A percentile compares a stretch with the other conserved stretches of the same genome.
phyloP scores from a whole-genome alignment of 2,113 vertebrate species.

The Octodon degus region DNA sequence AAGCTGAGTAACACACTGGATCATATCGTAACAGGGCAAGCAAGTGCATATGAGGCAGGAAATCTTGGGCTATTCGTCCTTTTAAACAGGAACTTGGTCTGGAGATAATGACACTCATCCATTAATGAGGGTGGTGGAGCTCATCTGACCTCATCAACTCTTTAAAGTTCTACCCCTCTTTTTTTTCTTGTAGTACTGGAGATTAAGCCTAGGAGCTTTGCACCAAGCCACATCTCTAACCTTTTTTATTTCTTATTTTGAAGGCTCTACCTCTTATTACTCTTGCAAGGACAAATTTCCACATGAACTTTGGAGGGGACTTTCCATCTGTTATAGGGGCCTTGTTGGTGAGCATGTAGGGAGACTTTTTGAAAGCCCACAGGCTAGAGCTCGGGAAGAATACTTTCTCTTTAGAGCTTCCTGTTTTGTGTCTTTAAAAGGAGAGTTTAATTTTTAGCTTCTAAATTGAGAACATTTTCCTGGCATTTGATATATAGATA shows the following conservation, averaged over 20 bases:
- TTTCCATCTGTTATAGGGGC: neutral
- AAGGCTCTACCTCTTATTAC: neutral
- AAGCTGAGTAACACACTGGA: neutral
- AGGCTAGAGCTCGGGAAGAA: neutral
- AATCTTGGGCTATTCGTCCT: neutral
- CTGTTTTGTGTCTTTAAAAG: neutral
- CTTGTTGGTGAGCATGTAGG: neutral
- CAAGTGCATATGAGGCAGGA: neutral
- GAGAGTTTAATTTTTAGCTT: conserved; percentile 41
- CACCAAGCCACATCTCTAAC: neutral
- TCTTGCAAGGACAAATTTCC: neutral
- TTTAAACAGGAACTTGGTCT: neutral
- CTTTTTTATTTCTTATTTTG: neutral
- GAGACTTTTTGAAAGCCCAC: neutral
- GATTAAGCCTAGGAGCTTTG: neutral
- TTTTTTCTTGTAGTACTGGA: neutral
- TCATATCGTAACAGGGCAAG: neutral
- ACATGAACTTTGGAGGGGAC: neutral
- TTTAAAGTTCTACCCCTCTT: neutral
- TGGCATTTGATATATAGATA: conserved; percentile 39
- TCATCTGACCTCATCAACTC: neutral
- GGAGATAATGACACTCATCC: neutral
- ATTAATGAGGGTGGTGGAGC: neutral
- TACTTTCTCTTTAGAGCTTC: neutral
- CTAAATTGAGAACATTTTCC: conserved; percentile 32